These are phyloP conservation scores for Lypha dubia DNA, from an alignment of 2,888 invertebrate species.

Conservation along the genomic window DNA sequence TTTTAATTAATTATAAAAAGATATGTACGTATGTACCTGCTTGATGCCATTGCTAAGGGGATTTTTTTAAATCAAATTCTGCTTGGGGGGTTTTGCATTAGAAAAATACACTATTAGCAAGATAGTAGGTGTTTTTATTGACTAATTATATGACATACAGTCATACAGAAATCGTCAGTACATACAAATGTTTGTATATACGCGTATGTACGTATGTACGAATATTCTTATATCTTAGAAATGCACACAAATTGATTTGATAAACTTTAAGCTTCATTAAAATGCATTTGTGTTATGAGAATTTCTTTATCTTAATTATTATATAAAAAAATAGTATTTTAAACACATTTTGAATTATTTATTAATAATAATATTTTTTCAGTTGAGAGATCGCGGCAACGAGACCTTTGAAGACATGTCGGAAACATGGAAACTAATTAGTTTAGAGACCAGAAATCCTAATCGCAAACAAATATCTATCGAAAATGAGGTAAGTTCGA, in stretches of 20 bases:
- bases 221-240: too few species aligned
- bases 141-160: not conserved
- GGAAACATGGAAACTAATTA: constrained; percentile 60
- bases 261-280: too few species aligned
- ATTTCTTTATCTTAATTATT: too few species aligned
- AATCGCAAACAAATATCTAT: constrained; percentile 39
- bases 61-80: not conserved
- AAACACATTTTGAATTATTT: too few species aligned
- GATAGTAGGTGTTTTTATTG: not conserved
- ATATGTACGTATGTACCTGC: too few species aligned
- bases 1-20: not conserved
- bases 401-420: constrained; percentile 59
- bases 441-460: constrained; percentile 69
- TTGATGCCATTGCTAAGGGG: constrained; percentile 1
- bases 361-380: constrained; percentile 21
- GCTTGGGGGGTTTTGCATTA: not conserved
- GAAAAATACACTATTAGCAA: not conserved
- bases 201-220: too few species aligned
- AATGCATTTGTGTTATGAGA: too few species aligned
- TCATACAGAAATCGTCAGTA: not conserved
- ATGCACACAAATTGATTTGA: too few species aligned
- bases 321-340: too few species aligned
- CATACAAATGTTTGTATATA: too few species aligned
- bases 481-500: constrained; percentile 68
- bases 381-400: constrained; percentile 61